phyloP scores from a whole-genome alignment of 2,113 vertebrate genomes.

The Pogona vitticeps region DNA sequence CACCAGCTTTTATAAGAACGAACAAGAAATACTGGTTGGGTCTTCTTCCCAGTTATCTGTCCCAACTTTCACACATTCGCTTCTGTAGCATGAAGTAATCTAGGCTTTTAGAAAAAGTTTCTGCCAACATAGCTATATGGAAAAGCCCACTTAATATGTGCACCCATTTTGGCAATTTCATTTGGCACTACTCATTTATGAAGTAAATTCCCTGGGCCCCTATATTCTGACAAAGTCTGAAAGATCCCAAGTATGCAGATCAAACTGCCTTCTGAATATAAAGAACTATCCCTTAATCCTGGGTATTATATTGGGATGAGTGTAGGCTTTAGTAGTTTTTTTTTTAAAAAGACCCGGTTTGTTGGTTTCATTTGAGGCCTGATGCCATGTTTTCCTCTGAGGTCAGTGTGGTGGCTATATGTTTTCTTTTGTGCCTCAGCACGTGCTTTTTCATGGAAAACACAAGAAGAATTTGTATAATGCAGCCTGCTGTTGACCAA shows the following conservation, averaged over 20 bases:
- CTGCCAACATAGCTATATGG: too few species aligned
- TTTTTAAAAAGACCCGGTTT: too few species aligned
- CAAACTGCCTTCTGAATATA: neutral
- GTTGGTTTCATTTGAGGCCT: too few species aligned
- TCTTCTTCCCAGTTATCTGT: neutral
- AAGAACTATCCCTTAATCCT: neutral
- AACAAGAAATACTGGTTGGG: neutral
- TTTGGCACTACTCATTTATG: neutral
- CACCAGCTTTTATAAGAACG: neutral
- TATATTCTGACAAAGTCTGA: neutral
- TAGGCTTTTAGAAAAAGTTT: neutral
- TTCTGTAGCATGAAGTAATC: neutral
- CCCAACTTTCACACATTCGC: neutral
- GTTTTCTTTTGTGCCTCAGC: too few species aligned
- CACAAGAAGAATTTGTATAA: too few species aligned
- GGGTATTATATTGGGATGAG: too few species aligned
- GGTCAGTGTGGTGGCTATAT: too few species aligned
- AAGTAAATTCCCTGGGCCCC: neutral
- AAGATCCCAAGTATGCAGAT: neutral
- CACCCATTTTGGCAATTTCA: neutral
- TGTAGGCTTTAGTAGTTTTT: too few species aligned
- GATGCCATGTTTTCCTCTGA: too few species aligned
- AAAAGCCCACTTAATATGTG: neutral
- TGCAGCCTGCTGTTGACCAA: too few species aligned
- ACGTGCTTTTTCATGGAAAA: too few species aligned